phyloP scores from a whole-genome alignment of 2,888 invertebrate species.

The Monoplex corrugatus region DNA sequence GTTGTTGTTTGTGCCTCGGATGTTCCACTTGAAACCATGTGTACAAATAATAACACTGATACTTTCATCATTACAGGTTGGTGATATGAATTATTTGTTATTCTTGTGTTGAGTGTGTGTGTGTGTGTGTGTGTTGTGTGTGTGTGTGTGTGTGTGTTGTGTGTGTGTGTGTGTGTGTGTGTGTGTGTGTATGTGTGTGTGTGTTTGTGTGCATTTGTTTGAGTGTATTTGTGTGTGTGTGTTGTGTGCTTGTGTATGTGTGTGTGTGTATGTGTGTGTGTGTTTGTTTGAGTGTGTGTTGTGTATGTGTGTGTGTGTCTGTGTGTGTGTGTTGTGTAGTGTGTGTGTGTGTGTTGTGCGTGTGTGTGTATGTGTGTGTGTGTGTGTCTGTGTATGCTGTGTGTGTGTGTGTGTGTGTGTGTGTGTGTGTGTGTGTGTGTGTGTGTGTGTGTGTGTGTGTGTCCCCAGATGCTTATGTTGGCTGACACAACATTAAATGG shows the following conservation, averaged over 20 bases:
- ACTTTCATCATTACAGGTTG: conserved; percentile 72
- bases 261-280: neutral
- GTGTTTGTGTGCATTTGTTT: neutral
- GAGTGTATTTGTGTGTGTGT: conserved; percentile 12
- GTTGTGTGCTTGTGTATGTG: neutral
- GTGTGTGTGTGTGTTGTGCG: neutral
- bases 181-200: neutral
- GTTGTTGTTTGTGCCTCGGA: conserved; percentile 71
- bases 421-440: conserved; percentile 42
- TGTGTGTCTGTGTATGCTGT: neutral
- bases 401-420: conserved; percentile 3
- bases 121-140: neutral
- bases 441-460: conserved; percentile 4
- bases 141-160: too few species aligned
- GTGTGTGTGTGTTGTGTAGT: too few species aligned
- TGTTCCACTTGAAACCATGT: conserved; percentile 73
- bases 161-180: neutral
- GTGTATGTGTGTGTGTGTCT: too few species aligned
- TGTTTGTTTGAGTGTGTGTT: too few species aligned
- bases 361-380: neutral
- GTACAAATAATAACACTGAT: conserved; percentile 69
- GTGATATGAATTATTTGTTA: too few species aligned
- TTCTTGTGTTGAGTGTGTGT: neutral
- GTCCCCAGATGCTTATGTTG: neutral
- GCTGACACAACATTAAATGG: too few species aligned